Conservation (phyloP, 2,888 invertebrate species). For the Chrysodeixis includens region DNA sequence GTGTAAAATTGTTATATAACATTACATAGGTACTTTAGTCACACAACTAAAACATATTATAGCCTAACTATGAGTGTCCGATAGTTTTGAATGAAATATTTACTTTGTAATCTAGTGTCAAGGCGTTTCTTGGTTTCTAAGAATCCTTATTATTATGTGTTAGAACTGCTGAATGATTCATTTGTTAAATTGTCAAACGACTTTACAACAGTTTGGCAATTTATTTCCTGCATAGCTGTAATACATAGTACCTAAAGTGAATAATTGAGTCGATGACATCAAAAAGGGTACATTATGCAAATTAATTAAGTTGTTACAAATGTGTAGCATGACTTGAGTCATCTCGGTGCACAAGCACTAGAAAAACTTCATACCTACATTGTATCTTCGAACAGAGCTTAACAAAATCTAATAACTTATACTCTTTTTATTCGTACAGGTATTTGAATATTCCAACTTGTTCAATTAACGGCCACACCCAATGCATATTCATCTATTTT, state of each 20-base stretch:
- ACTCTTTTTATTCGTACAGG: constrained; percentile 5
- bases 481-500: constrained; percentile 43
- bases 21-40: constrained; percentile 3
- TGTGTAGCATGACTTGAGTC: not conserved
- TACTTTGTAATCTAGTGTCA: not conserved
- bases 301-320: too few species aligned
- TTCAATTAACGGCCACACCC: constrained; percentile 20
- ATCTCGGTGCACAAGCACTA: not conserved
- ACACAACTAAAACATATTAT: not conserved
- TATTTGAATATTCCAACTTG: constrained; percentile 27
- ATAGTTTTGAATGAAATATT: not conserved
- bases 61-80: not conserved
- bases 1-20: constrained; percentile 39
- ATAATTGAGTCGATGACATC: too few species aligned
- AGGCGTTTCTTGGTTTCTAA: not conserved
- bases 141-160: too few species aligned
- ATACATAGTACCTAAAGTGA: too few species aligned
- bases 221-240: too few species aligned
- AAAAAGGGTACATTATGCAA: too few species aligned
- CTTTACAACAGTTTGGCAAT: not conserved
- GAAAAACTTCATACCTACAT: not conserved
- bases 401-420: not conserved
- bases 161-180: not conserved
- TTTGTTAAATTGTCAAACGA: not conserved
- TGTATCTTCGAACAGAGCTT: not conserved